A percentile compares a stretch with the other conserved stretches of the same genome.
These are phyloP conservation scores for Furcula furcula DNA, from an alignment of 2,888 invertebrate species.

Conservation along the genomic window DNA sequence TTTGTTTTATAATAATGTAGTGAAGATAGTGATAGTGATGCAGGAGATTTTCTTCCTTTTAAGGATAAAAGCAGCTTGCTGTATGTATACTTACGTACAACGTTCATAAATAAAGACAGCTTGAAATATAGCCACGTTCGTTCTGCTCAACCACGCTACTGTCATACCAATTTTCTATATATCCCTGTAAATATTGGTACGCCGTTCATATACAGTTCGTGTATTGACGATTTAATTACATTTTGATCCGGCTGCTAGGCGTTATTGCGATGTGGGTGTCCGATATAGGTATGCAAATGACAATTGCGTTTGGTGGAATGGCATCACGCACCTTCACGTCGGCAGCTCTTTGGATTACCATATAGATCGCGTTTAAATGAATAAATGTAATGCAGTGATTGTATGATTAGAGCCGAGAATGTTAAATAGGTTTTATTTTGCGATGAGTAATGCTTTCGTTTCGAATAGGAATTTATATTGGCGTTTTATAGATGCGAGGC, in stretches of 20 bases:
- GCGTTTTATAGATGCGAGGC: not conserved
- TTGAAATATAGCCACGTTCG: not conserved
- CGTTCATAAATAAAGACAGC: too few species aligned
- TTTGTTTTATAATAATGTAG: too few species aligned
- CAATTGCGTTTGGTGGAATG: constrained; percentile 34
- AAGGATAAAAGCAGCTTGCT: too few species aligned
- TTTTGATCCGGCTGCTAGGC: constrained; percentile 69
- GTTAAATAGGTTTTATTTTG: constrained; percentile 1
- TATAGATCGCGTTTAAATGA: constrained; percentile 37
- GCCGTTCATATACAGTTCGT: constrained; percentile 71
- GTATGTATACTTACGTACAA: too few species aligned
- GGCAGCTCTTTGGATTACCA: constrained; percentile 51
- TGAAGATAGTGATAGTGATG: too few species aligned
- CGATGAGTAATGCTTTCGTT: constrained; percentile 1
- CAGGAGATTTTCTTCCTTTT: too few species aligned
- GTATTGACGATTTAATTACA: constrained; percentile 80
- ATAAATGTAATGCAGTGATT: constrained; percentile 36
- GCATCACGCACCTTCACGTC: constrained; percentile 46
- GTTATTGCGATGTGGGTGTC: constrained; percentile 77
- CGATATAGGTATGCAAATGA: constrained; percentile 72
- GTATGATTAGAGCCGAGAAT: constrained; percentile 3
- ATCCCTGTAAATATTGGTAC: constrained; percentile 52
- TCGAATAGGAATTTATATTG: not conserved
- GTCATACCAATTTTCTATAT: constrained; percentile 37
- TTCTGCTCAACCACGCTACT: not conserved